These are phyloP conservation scores for Epizoanthus rinbou DNA, from an alignment of 92 coral and sea anemone genomes.

Conservation along the genomic window DNA sequence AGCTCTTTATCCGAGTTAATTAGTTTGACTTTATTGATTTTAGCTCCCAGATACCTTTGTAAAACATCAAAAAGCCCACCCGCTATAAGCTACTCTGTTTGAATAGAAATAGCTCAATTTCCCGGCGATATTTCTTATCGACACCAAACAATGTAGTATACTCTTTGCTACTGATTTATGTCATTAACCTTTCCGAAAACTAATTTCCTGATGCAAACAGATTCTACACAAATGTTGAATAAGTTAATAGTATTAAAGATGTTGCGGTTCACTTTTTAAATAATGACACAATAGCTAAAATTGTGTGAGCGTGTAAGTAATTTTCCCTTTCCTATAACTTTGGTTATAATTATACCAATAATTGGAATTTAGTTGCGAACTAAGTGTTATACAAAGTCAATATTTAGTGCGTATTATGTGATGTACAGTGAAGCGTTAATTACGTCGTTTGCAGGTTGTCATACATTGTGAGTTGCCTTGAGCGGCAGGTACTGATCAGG, in stretches of 20 bases:
- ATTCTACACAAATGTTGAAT: background rate
- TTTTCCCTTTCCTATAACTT: background rate
- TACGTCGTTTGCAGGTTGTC: conserved; percentile 11
- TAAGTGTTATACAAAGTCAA: background rate
- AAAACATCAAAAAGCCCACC: background rate
- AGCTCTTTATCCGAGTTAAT: background rate
- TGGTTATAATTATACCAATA: background rate
- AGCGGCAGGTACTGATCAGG: conserved; percentile 2
- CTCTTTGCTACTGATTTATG: too few species aligned
- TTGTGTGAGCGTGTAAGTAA: background rate
- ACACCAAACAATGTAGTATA: too few species aligned
- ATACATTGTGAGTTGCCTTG: background rate
- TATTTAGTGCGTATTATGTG: background rate
- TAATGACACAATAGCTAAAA: background rate
- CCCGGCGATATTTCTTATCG: too few species aligned
- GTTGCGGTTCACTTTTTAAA: background rate
- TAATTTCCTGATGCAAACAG: background rate
- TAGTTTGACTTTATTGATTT: background rate
- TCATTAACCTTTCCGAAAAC: background rate
- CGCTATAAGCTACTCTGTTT: background rate
- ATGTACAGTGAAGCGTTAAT: background rate
- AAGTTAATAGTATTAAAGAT: background rate
- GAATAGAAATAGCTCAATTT: too few species aligned
- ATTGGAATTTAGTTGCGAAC: background rate
- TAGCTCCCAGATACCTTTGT: background rate